These are phyloP conservation scores for Proctacanthus coquilletti DNA, from an alignment of 1,140 invertebrate genomes.

Conservation along the genomic window DNA sequence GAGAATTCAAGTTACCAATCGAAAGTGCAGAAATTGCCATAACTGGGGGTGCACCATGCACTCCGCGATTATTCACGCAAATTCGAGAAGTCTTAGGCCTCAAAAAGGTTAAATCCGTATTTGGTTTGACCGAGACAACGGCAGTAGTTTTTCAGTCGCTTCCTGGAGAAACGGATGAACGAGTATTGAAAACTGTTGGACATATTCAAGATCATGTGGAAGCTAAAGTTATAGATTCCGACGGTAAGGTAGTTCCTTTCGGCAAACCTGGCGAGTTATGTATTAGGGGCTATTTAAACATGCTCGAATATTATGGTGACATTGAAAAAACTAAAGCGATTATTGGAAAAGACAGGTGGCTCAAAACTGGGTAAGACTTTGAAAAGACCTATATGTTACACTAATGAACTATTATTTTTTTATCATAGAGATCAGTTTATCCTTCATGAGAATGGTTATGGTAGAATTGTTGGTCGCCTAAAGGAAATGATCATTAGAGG, in stretches of 20 bases:
- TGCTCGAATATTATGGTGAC: constrained; percentile 81
- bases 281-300: constrained; percentile 62
- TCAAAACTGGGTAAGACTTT: constrained; percentile 82
- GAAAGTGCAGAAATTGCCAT: constrained; percentile 40
- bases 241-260: constrained; percentile 54
- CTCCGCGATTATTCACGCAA: constrained; percentile 51
- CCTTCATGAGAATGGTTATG: constrained; percentile 60
- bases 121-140: constrained; percentile 79
- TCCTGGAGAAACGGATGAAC: constrained; percentile 45
- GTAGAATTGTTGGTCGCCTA: constrained; percentile 60
- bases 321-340: constrained; percentile 60
- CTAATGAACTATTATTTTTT: constrained; percentile 9
- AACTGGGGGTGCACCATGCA: constrained; percentile 59
- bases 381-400: too few species aligned
- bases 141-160: constrained; percentile 54
- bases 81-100: constrained; percentile 36
- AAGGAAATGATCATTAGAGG: constrained; percentile 88
- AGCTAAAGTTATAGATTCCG: constrained; percentile 56
- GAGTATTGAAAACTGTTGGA: constrained; percentile 60
- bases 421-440: constrained; percentile 61
- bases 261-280: constrained; percentile 69
- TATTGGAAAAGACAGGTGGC: constrained; percentile 60
- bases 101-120: constrained; percentile 48
- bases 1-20: constrained; percentile 32
- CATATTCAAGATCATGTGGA: constrained; percentile 64